Evolutionary conservation across 2,797 vertebrate species (phyloP).

Genomic region (Paedocypris micromegethes): DNA sequence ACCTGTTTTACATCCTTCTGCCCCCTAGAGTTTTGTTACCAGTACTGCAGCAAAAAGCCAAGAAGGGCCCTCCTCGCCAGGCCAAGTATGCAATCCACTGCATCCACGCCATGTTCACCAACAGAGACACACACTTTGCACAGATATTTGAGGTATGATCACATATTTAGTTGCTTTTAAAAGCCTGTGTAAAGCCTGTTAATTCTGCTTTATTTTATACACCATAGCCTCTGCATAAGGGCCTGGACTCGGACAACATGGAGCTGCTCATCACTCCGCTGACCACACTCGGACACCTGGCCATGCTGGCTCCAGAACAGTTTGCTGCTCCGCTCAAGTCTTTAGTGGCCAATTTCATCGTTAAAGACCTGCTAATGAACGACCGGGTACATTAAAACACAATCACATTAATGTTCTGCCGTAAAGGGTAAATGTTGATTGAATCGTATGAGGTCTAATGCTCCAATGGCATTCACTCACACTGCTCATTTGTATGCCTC

Average conservation of each 20-base stretch:
- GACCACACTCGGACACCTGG: constrained; percentile 92
- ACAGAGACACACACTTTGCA: constrained; percentile 97
- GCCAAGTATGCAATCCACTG: constrained; percentile 98
- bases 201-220: neutral
- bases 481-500: neutral
- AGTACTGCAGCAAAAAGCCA: constrained; percentile 95
- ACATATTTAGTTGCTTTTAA: neutral
- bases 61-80: constrained; percentile 91
- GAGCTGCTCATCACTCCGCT: constrained; percentile 93
- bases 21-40: constrained; percentile 84
- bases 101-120: constrained; percentile 96
- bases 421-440: neutral
- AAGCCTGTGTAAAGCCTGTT: neutral
- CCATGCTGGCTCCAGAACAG: constrained; percentile 92
- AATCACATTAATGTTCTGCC: too few species aligned
- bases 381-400: constrained; percentile 76
- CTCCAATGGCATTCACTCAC: constrained; percentile 1
- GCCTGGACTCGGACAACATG: constrained; percentile 88
- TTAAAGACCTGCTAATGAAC: constrained; percentile 97
- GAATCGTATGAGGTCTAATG: neutral
- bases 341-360: constrained; percentile 94
- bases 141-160: constrained; percentile 95
- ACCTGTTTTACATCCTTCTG: constrained; percentile 32
- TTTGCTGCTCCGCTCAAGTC: constrained; percentile 93
- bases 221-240: constrained; percentile 87